Evolutionary conservation across 1,140 invertebrate species (phyloP).

Genomic region (Zaprionus lachaisei): DNA sequence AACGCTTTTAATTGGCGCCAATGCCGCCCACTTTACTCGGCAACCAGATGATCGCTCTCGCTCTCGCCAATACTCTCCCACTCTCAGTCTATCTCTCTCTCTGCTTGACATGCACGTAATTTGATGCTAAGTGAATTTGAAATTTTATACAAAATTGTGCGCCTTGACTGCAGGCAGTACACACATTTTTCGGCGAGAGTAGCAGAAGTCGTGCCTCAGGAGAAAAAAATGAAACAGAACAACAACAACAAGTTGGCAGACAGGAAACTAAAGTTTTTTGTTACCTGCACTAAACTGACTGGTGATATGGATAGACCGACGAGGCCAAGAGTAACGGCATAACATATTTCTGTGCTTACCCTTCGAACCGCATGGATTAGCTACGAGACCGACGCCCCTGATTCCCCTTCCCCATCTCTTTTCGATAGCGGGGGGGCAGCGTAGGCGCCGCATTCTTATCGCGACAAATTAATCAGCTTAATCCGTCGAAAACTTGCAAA

Average conservation of each 20-base stretch:
- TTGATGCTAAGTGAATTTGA: slow-evolving; percentile 78
- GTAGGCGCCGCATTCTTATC: slow-evolving; percentile 75
- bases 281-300: slow-evolving; percentile 65
- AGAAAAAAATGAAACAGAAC: slow-evolving; percentile 3
- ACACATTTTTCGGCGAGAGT: slow-evolving; percentile 42
- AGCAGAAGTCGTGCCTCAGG: slow-evolving; percentile 18
- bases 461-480: slow-evolving; percentile 80
- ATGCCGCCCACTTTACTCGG: slow-evolving; percentile 59
- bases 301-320: slow-evolving; percentile 52
- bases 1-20: slow-evolving; percentile 81
- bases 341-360: slow-evolving; percentile 79
- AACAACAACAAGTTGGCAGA: slow-evolving; percentile 66
- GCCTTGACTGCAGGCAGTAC: slow-evolving; percentile 45
- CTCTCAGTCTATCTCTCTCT: neutral
- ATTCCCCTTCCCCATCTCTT: neutral
- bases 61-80: slow-evolving; percentile 9
- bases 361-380: slow-evolving; percentile 76
- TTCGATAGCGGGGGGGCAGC: slow-evolving; percentile 2
- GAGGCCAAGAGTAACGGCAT: slow-evolving; percentile 65
- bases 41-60: slow-evolving; percentile 12
- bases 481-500: slow-evolving; percentile 79
- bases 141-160: slow-evolving; percentile 77
- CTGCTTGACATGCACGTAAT: slow-evolving; percentile 67
- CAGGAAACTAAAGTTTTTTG: slow-evolving; percentile 81
- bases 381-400: slow-evolving; percentile 16